Conservation (phyloP, 2,113 vertebrate genomes). For the Dipodomys ordii region DNA sequence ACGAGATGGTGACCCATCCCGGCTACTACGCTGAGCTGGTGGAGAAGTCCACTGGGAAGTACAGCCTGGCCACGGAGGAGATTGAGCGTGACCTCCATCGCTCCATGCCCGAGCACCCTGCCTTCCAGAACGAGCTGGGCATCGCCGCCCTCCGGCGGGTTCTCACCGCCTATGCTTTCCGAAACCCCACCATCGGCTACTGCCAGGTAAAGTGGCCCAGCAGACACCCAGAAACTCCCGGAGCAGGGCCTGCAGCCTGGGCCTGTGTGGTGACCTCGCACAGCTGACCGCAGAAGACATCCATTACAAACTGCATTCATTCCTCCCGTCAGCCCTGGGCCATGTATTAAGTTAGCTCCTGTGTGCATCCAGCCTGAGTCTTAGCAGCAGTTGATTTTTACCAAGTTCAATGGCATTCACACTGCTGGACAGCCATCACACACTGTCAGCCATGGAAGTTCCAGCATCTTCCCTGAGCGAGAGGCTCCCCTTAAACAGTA, state of each 20-base stretch:
- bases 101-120: conserved; percentile 98
- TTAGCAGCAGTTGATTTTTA: not conserved
- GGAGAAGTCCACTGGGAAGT: conserved; percentile 93
- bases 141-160: conserved; percentile 97
- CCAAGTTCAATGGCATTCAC: not conserved
- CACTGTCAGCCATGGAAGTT: not conserved
- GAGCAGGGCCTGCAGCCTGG: not conserved
- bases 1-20: conserved; percentile 95
- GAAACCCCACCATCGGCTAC: conserved; percentile 97
- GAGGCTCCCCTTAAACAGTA: no score
- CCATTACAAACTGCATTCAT: not conserved
- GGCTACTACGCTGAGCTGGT: conserved; percentile 95
- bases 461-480: not conserved
- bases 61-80: conserved; percentile 96
- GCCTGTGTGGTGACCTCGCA: not conserved
- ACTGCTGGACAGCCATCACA: not conserved
- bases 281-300: not conserved
- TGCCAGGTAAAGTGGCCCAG: conserved; percentile 91
- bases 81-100: conserved; percentile 98
- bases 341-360: not conserved
- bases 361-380: not conserved
- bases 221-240: no score
- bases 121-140: conserved; percentile 97
- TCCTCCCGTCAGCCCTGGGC: not conserved
- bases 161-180: conserved; percentile 97